These are phyloP conservation scores for Terebella lapidaria DNA, from an alignment of 2,888 invertebrate genomes.

Conservation along the genomic window DNA sequence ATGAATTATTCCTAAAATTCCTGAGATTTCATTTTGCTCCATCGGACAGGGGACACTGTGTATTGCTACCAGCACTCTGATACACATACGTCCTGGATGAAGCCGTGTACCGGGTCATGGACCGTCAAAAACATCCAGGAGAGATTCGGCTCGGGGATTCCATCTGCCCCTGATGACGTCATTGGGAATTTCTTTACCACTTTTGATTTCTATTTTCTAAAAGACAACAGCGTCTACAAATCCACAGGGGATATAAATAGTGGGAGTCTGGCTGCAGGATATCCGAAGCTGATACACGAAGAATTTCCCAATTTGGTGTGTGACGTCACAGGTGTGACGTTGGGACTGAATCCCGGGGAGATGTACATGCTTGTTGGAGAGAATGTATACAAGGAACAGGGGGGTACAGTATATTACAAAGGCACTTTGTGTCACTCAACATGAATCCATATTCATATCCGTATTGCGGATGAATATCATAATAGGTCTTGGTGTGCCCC, in stretches of 20 bases:
- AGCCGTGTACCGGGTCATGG: not conserved
- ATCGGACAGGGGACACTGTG: not conserved
- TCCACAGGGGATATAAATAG: not conserved
- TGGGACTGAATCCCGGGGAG: not conserved
- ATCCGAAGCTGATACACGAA: not conserved
- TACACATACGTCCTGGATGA: not conserved
- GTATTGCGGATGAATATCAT: too few relatives aligned
- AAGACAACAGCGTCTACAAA: not conserved
- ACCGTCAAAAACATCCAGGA: not conserved
- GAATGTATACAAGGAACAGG: not conserved
- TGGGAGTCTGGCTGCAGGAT: not conserved
- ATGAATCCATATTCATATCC: too few relatives aligned
- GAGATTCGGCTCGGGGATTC: not conserved
- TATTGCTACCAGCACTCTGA: not conserved
- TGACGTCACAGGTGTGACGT: not conserved
- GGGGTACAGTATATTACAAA: not conserved
- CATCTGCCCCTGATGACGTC: not conserved
- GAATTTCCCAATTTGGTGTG: not conserved
- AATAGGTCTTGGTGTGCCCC: too few relatives aligned
- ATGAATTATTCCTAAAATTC: too few relatives aligned
- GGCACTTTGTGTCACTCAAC: not conserved
- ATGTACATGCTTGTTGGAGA: not conserved
- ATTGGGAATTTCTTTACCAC: not conserved
- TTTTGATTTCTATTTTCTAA: not conserved
- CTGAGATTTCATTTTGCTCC: too few relatives aligned